Evolutionary conservation across 2,797 vertebrate species (phyloP).

Genomic region (Lacerta agilis): DNA sequence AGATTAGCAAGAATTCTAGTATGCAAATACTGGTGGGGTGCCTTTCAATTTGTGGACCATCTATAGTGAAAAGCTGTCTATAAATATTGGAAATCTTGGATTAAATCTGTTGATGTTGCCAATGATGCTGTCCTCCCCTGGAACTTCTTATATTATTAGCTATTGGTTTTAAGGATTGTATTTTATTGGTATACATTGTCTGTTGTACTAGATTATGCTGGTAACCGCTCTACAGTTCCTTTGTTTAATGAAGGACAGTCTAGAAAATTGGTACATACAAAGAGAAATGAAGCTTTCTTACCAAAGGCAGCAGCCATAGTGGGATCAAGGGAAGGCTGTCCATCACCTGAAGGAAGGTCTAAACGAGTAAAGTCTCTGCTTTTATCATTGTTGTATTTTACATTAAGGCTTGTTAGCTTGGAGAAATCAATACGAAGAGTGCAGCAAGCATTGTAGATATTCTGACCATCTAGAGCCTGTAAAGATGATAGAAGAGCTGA

Average conservation of each 20-base stretch:
- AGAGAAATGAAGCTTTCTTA: constrained; percentile 70
- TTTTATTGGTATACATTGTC: no score
- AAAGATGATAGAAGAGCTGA: constrained; percentile 50
- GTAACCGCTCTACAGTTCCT: no score
- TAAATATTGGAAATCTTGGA: no score
- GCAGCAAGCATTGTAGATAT: constrained; percentile 84
- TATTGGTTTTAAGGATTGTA: no score
- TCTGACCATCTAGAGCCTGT: constrained; percentile 84
- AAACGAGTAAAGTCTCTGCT: constrained; percentile 87
- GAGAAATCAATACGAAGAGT: constrained; percentile 86
- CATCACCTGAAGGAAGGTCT: constrained; percentile 83
- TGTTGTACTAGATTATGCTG: no score
- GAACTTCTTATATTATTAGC: no score
- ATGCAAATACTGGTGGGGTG: background rate
- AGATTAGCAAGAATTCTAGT: constrained; percentile 16
- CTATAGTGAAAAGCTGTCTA: no score
- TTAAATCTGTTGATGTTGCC: no score
- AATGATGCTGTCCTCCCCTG: no score
- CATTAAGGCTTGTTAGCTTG: constrained; percentile 82
- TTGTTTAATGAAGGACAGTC: no score
- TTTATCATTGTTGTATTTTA: constrained; percentile 90
- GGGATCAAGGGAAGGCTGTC: constrained; percentile 74
- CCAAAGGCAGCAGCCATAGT: constrained; percentile 78
- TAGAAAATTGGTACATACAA: background rate
- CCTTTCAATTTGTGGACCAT: background rate